Percentiles rank a stretch among this genome's conserved stretches.
Conservation (phyloP, 2,888 invertebrate genomes). For the Drosophila lacicola region DNA sequence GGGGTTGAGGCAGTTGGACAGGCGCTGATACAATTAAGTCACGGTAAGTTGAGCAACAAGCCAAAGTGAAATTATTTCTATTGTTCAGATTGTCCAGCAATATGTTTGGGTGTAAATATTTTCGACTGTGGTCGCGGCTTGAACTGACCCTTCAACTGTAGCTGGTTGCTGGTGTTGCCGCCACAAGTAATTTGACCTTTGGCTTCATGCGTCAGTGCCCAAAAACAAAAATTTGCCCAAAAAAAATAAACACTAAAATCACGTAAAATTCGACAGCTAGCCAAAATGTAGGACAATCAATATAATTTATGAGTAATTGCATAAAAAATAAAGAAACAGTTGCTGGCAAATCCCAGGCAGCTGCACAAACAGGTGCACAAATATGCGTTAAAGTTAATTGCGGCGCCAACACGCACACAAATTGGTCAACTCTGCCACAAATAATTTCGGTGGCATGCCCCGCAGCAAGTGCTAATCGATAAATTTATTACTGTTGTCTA, state of each 20-base stretch:
- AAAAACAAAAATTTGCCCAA: constrained; percentile 24
- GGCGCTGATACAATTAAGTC: constrained; percentile 84
- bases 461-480: constrained; percentile 63
- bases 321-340: constrained; percentile 43
- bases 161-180: constrained; percentile 21
- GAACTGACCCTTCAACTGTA: constrained; percentile 42
- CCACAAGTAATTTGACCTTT: constrained; percentile 72
- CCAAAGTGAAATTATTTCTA: constrained; percentile 61
- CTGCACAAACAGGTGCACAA: constrained; percentile 60
- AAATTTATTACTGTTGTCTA: constrained; percentile 65
- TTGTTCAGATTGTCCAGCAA: constrained; percentile 21
- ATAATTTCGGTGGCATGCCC: constrained; percentile 38
- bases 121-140: constrained; percentile 46
- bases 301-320: constrained; percentile 71
- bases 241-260: constrained; percentile 14
- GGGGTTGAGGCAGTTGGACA: constrained; percentile 66
- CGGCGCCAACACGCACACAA: constrained; percentile 60
- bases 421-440: constrained; percentile 54
- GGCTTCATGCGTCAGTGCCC: constrained; percentile 71
- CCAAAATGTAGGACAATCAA: constrained; percentile 76
- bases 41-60: constrained; percentile 81
- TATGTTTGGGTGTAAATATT: constrained; percentile 34
- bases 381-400: constrained; percentile 65
- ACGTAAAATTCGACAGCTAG: constrained; percentile 11
- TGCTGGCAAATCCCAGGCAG: constrained; percentile 58